Base-by-base conservation (phyloP, 2,113 vertebrate genomes). In the Sprattus sprattus region DNA sequence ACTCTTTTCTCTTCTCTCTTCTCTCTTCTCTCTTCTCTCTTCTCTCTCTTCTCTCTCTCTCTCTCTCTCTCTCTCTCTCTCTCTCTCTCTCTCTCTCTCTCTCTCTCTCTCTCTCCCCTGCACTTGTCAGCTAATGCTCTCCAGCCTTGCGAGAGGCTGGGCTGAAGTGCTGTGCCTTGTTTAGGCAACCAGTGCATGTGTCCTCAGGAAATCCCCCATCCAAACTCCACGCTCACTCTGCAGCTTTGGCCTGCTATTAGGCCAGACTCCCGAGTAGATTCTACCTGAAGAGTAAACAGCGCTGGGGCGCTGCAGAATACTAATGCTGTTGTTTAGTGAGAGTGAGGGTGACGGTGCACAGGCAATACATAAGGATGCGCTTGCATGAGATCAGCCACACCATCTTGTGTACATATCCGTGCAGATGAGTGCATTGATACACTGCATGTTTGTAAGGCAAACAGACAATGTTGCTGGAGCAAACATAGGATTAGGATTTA, bases 261-360 rank as follows among this genome's bases (percentile, higher is more conserved):
- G 60, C 28, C 7, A 11, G 9, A 16, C 28, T 75, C 67, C 28
- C 28, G 28, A 28, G 25, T 11, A 15, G 67, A 75, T 16, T 13
- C 28, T 75, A 75, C 71, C 71, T 78, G 71, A 13, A 78, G 71
- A 78, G 71, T 13, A 16, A 78, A 78, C 71, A 78, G 71, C 71
- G 0, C 10, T 11, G 28, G 71, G 71, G 13, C 28, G 39, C 71
- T 16, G 28, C 28, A 15, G 71, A 78, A 78, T 78, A 78, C 71
- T 78, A 78, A 78, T 78, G 71, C 28, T 15, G 71, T 4, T 39
- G 13, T 32, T 39, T 16, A 39, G 39, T 39, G 39, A 39, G 39
- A 2, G 39, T 39, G 39, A 11, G 71, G 71, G 4, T 3, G 71
- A 78, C 32, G 25, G 32, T 15, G 13, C 28, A 15, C 50, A 13